Conservation (phyloP, 2,113 vertebrate species). For the Marmota flaviventris region DNA sequence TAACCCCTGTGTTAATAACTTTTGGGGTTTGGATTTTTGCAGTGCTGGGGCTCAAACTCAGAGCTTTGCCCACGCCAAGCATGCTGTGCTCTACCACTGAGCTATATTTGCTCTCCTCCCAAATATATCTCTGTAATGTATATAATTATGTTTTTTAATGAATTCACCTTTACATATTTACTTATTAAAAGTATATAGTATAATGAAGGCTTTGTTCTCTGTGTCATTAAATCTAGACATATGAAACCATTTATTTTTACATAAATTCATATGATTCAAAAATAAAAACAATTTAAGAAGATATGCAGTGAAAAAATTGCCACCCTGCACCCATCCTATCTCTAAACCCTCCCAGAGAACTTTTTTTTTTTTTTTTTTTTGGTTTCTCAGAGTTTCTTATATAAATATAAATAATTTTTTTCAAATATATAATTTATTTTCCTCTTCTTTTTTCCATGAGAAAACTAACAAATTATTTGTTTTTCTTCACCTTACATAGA, state of each 20-base stretch:
- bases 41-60: neutral
- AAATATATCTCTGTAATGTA: neutral
- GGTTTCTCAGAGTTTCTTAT: neutral
- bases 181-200: neutral
- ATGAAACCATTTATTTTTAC: constrained; percentile 7
- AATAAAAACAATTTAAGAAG: constrained; percentile 24
- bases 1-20: neutral
- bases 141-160: neutral
- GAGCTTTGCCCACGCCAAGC: neutral
- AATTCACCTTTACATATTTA: neutral
- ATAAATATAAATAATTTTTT: neutral
- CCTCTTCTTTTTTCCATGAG: neutral
- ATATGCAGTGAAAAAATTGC: neutral
- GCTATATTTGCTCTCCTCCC: too few species aligned
- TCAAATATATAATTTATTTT: neutral
- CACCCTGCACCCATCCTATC: neutral
- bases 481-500: neutral
- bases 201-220: neutral
- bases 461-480: neutral
- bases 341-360: neutral
- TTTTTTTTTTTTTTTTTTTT: neutral
- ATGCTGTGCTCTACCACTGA: too few species aligned
- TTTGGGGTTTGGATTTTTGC: neutral
- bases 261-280: constrained; percentile 6
- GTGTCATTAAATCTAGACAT: neutral